Evolutionary conservation across 2,888 invertebrate genomes (phyloP).

Genomic region (Mylabris sibirica): DNA sequence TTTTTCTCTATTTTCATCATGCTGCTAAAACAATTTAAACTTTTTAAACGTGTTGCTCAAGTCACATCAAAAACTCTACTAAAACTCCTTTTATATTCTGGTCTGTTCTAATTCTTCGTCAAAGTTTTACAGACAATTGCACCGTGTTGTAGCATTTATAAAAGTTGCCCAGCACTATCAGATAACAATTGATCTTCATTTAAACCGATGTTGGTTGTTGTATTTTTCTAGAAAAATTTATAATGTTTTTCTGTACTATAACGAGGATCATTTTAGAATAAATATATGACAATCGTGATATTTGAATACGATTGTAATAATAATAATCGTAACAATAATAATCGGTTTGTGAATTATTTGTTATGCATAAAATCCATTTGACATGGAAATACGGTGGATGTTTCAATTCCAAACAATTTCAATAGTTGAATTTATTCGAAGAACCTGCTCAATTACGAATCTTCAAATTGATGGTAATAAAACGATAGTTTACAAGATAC

Average conservation of each 20-base stretch:
- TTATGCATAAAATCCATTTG: not conserved
- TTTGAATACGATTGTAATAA: not conserved
- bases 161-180: not conserved
- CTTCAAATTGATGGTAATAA: not conserved
- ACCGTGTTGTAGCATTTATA: not conserved
- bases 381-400: not conserved
- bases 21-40: conserved; percentile 39
- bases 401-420: not conserved
- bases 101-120: not conserved
- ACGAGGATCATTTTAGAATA: not conserved
- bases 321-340: conserved; percentile 2
- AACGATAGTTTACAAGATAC: no score
- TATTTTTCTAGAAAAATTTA: not conserved
- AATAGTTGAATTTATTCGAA: not conserved
- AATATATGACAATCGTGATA: not conserved
- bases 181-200: not conserved
- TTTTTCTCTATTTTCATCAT: conserved; percentile 35
- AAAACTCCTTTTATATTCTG: not conserved
- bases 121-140: not conserved
- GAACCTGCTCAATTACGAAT: not conserved
- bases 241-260: not conserved
- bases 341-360: not conserved
- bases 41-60: conserved; percentile 42
- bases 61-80: conserved; percentile 24
- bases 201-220: not conserved